Conservation (phyloP, 1,140 invertebrate genomes). For the Kradibia gibbosae region DNA sequence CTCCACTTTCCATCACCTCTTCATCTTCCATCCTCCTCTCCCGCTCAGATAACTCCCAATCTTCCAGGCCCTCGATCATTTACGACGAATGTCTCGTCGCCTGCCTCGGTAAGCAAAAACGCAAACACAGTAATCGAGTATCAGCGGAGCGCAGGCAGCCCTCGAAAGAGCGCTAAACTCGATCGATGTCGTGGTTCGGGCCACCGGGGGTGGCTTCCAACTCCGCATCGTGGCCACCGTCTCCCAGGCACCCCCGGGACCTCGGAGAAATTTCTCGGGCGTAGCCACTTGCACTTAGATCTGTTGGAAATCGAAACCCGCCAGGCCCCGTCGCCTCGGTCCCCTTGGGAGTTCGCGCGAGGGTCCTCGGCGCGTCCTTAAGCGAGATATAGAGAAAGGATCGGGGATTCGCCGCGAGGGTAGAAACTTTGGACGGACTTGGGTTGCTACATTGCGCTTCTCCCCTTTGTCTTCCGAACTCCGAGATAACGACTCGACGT, state of each 20-base stretch:
- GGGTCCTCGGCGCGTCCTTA: slow-evolving; percentile 13
- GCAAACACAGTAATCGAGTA: slow-evolving; percentile 42
- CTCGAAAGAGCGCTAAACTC: background rate
- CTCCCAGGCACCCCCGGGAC: slow-evolving; percentile 13
- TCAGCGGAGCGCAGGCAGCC: background rate
- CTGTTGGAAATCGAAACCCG: slow-evolving; percentile 38
- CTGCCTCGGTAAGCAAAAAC: slow-evolving; percentile 27
- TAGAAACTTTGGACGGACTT: background rate
- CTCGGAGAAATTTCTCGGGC: slow-evolving; percentile 26
- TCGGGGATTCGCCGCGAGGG: slow-evolving; percentile 15
- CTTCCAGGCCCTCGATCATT: slow-evolving; percentile 23
- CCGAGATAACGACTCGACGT: background rate
- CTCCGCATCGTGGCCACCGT: background rate
- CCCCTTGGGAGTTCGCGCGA: slow-evolving; percentile 20
- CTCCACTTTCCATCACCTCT: no score
- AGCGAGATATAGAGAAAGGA: slow-evolving; percentile 27
- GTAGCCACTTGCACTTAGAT: slow-evolving; percentile 16
- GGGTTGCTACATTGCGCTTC: background rate
- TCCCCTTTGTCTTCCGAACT: background rate
- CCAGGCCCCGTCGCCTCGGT: background rate
- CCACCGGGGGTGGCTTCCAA: background rate
- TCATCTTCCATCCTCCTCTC: slow-evolving; percentile 12
- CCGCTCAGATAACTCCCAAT: background rate
- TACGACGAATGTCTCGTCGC: background rate
- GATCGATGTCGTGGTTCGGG: background rate